phyloP scores from a whole-genome alignment of 2,797 vertebrate genomes.

The Alosa sapidissima region DNA sequence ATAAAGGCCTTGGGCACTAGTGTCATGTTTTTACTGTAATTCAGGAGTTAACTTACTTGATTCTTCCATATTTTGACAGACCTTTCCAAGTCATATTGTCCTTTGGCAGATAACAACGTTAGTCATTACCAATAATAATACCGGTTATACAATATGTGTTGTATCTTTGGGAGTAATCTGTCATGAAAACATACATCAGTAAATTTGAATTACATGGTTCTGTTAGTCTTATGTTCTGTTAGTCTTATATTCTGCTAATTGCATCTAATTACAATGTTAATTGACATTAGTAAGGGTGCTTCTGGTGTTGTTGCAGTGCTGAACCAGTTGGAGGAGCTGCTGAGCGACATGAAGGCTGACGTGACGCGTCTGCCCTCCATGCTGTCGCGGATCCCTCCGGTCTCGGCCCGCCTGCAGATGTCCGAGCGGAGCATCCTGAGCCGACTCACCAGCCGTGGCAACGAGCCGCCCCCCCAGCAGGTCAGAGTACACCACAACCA shows the following conservation, averaged over 20 bases:
- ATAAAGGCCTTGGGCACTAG: neutral
- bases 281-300: neutral
- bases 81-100: no score
- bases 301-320: slow-evolving; percentile 75
- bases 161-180: no score
- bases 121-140: no score
- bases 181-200: no score
- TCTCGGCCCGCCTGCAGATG: slow-evolving; percentile 96
- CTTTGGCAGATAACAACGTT: no score
- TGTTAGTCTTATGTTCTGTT: neutral
- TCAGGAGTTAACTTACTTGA: neutral
- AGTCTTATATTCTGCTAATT: neutral
- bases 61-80: no score
- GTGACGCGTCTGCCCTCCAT: slow-evolving; percentile 96
- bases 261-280: neutral
- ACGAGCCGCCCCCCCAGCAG: slow-evolving; percentile 86
- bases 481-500: slow-evolving; percentile 58
- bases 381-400: slow-evolving; percentile 93
- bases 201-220: neutral
- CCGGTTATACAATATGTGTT: no score
- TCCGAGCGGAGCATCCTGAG: slow-evolving; percentile 96
- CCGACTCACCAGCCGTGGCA: slow-evolving; percentile 90
- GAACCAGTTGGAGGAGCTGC: slow-evolving; percentile 95
- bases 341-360: slow-evolving; percentile 98
- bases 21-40: neutral